Base-by-base conservation (phyloP, 2,797 vertebrate genomes). In the Myotis myotis region DNA sequence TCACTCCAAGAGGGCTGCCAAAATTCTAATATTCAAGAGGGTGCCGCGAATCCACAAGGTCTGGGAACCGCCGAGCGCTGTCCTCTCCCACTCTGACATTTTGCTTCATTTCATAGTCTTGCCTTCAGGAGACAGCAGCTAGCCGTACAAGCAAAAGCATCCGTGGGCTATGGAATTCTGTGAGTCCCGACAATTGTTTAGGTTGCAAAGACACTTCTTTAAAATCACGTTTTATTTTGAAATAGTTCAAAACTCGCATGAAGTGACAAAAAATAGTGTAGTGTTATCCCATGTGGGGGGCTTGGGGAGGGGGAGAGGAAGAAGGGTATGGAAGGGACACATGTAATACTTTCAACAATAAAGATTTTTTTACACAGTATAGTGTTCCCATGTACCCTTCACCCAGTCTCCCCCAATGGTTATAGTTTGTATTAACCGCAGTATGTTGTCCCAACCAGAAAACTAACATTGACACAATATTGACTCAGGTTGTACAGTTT, bases 1-100 rank as follows among this genome's bases (percentile, higher is more conserved):
- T 95, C 93, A 92, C 53, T 83, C 47, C 41, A 78, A 78, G 72
- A 74, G 85, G 92, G 79, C 82, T 96, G 96, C 94, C 96, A 95
- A 91, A 93, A 88, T 88, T 80, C 92, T 68, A 75, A 83, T 96
- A 62, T 80, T 82, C 80, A 15, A 8, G 66, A 96, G 57, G 80
- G 82, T 95, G 87, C 82, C 89, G 38, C 47, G 70, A 93, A 93
- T 92, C 74, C 79, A 80, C 88, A 60, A 78, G 85, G 74, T 62
- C 74, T 68, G n/a, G 41, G 38, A 86, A 41, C 81, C 23, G 11
- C 70, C 55, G 20, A 81, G 60, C 33, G 70, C 22, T 6, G 16
- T 79, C 75, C 70, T 68, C 47, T 70, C 36, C 20, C 13, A 7
- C 12, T 47, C 53, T 19, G 17, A 15, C 4, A 0, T 79, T 57